A percentile compares a stretch with the other conserved stretches of the same genome.
These are phyloP conservation scores for Coryphaenoides rupestris DNA, from an alignment of 2,113 vertebrate genomes.

Conservation along the genomic window DNA sequence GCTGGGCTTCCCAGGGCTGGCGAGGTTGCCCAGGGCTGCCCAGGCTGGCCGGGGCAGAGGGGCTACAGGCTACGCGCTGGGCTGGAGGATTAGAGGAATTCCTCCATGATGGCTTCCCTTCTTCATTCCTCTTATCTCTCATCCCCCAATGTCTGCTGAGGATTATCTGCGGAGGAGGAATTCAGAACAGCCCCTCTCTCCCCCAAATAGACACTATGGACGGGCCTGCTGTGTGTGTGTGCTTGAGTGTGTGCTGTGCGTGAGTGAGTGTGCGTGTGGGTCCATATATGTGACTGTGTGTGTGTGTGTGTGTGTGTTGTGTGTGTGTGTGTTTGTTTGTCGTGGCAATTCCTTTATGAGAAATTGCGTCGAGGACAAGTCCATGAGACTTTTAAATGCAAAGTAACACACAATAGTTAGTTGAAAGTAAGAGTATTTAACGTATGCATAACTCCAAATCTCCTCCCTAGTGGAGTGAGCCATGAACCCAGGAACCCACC, in stretches of 20 bases:
- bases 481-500: too few species aligned
- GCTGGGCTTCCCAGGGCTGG: too few species aligned
- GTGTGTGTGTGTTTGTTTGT: too few species aligned
- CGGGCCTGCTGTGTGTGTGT: conserved; percentile 14
- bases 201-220: conserved; percentile 67
- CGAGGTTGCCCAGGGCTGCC: too few species aligned
- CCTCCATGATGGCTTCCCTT: conserved; percentile 47
- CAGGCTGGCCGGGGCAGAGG: not conserved
- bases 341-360: too few species aligned
- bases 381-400: too few species aligned
- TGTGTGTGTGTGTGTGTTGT: conserved; percentile 32
- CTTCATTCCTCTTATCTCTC: conserved; percentile 27
- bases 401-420: too few species aligned
- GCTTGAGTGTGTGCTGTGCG: conserved; percentile 36
- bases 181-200: conserved; percentile 60
- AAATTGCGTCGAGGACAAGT: too few species aligned
- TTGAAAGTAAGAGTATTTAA: too few species aligned
- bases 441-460: too few species aligned
- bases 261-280: conserved; percentile 34
- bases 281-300: conserved; percentile 46
- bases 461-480: too few species aligned
- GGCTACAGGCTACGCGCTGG: conserved; percentile 27
- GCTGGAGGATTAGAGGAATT: conserved; percentile 53
- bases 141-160: conserved; percentile 54
- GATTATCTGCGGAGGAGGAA: conserved; percentile 64